These are phyloP conservation scores for Aphelenchoides besseyi DNA, from an alignment of 1,140 invertebrate species.

Conservation along the genomic window DNA sequence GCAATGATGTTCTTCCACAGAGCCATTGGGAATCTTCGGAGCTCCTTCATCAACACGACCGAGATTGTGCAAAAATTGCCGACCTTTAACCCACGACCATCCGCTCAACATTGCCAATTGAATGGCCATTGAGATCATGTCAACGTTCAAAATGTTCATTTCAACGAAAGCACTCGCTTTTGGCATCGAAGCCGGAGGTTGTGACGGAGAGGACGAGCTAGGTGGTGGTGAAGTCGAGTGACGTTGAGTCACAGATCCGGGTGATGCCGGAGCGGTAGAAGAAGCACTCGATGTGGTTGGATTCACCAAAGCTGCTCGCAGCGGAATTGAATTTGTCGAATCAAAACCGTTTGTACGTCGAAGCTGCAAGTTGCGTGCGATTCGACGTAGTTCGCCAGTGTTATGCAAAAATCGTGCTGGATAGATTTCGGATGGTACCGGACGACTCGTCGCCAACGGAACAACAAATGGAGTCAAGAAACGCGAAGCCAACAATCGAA, in stretches of 20 bases:
- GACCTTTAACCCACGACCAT: slow-evolving; percentile 12
- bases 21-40: slow-evolving; percentile 41
- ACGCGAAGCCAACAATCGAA: slow-evolving; percentile 32
- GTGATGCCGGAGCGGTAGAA: neutral
- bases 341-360: neutral
- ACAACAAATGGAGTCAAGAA: slow-evolving; percentile 37
- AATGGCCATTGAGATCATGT: slow-evolving; percentile 54
- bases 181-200: neutral
- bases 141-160: slow-evolving; percentile 56
- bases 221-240: neutral
- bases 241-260: neutral
- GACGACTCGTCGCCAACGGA: slow-evolving; percentile 20
- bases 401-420: slow-evolving; percentile 15
- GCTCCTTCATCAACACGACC: slow-evolving; percentile 19
- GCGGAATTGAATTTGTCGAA: neutral
- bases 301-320: too few species aligned
- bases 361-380: slow-evolving; percentile 4
- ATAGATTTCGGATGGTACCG: slow-evolving; percentile 17
- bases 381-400: neutral
- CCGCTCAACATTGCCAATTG: slow-evolving; percentile 38
- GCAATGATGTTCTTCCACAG: slow-evolving; percentile 38
- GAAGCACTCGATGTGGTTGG: slow-evolving; percentile 10
- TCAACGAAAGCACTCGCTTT: neutral
- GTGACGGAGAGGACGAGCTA: neutral
- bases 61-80: slow-evolving; percentile 12